Evolutionary conservation across 2,888 invertebrate genomes (phyloP).

Genomic region (Dryomyza anilis): DNA sequence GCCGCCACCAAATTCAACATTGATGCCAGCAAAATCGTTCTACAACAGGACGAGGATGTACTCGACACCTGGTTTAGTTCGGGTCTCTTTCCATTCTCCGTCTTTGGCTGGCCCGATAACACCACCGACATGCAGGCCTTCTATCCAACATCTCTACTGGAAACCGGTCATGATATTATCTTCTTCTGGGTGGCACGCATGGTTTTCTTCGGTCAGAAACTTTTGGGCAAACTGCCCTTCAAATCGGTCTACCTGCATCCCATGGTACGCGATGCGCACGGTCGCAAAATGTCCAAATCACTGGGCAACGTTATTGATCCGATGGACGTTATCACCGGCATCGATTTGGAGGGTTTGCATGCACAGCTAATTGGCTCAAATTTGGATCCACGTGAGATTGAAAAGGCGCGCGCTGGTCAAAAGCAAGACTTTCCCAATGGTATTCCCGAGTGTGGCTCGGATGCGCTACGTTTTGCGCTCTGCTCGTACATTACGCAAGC

Average conservation of each 20-base stretch:
- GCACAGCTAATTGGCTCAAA: conserved; percentile 77
- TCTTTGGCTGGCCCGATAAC: conserved; percentile 95
- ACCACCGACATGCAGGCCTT: conserved; percentile 74
- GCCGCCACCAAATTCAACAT: conserved; percentile 74
- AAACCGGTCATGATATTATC: conserved; percentile 96
- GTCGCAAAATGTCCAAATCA: conserved; percentile 99
- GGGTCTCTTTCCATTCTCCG: conserved; percentile 93
- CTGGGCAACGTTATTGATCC: conserved; percentile 98
- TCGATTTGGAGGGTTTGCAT: conserved; percentile 79
- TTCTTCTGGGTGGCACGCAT: conserved; percentile 99
- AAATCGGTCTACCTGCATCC: conserved; percentile 93
- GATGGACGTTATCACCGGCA: conserved; percentile 90
- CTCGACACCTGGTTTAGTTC: conserved; percentile 99
- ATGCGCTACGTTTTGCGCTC: conserved; percentile 75
- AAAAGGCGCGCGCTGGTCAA: conserved; percentile 75
- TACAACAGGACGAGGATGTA: conserved; percentile 91
- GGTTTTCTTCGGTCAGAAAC: conserved; percentile 94
- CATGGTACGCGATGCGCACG: conserved; percentile 96
- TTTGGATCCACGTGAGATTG: conserved; percentile 82
- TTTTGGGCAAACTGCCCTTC: conserved; percentile 92
- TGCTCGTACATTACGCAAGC: conserved; percentile 89
- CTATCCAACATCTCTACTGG: conserved; percentile 90
- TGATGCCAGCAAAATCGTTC: conserved; percentile 64
- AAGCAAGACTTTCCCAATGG: conserved; percentile 83
- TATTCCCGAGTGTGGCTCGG: conserved; percentile 89